These are phyloP conservation scores for Hephaestus fuliginosus DNA, from an alignment of 2,797 vertebrate species.

Conservation along the genomic window DNA sequence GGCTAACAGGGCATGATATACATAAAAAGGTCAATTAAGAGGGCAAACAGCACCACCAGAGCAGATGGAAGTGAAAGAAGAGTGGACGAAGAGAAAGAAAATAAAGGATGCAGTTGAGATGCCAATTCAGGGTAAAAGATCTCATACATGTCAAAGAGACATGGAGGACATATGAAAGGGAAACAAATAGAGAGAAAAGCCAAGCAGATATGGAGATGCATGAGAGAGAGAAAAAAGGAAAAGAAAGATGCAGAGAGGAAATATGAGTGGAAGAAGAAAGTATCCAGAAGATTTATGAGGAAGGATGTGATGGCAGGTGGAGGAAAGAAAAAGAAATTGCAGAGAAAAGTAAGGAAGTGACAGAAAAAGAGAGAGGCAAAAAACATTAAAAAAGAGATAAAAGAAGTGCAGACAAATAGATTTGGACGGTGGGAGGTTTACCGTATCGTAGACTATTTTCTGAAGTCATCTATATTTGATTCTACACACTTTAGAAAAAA, in stretches of 20 bases:
- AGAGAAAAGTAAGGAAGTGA: background rate
- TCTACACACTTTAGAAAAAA: conserved; percentile 33
- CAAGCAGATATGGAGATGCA: background rate
- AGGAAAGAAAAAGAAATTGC: no score
- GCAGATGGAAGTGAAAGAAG: background rate
- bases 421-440: conserved; percentile 21
- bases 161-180: background rate
- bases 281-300: background rate
- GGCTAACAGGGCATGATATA: conserved; percentile 54
- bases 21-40: conserved; percentile 63
- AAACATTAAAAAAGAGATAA: background rate
- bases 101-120: background rate
- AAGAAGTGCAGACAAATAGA: conserved; percentile 18
- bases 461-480: conserved; percentile 80
- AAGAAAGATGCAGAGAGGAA: background rate
- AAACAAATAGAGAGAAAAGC: background rate
- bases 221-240: background rate
- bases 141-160: background rate
- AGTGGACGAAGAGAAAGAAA: background rate
- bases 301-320: background rate
- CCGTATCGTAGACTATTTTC: conserved; percentile 31
- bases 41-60: conserved; percentile 22
- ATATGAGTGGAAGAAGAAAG: background rate
- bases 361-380: background rate
- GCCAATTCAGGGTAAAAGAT: conserved; percentile 16